Evolutionary conservation across 2,888 invertebrate genomes (phyloP), one percentile per base, ranked within the genome.

Genomic region (Zeuzera pyrina): DNA sequence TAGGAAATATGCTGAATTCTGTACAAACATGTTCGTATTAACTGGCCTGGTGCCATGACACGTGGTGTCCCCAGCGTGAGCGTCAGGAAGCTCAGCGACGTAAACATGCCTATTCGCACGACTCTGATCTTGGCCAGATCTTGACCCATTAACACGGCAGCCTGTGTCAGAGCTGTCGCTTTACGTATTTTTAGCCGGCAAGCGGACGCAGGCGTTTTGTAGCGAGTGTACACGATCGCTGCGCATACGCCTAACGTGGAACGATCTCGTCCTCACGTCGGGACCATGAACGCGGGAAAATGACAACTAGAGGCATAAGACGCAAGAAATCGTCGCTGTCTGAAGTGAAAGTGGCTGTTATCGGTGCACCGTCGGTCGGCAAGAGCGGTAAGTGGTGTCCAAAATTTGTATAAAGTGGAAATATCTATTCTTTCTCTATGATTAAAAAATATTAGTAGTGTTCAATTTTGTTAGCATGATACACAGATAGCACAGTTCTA

Each of bases 331-430:
- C 94, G 26, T 91, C 93, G 49, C 85, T 95, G 42, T 90, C 92
- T 39, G 95, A 95, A 84, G 92, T 95, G 46, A 95, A 95, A 86
- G 91, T 96, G 52, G 94, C 93, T 24, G 93, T 96, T 49, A 86
- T 95, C 46, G 96, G 96, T 34, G 93, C 93, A 35, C 92, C 94
- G 10, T 91, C 92, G 42, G 95, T 96, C 44, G 95, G 95, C 40
- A 96, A 96, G 85, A 95, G 94, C 74, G 96, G 96, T 95, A 86
- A 81, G 88, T 85, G 41, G 43, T 41, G 8, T 28, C 5, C n/a
- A n/a, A n/a, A n/a, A n/a, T 19, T 19, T 19, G 8, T n/a, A n/a
- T n/a, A n/a, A n/a, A n/a, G n/a, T n/a, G n/a, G n/a, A n/a, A n/a
- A n/a, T n/a, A n/a, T n/a, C n/a, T n/a, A n/a, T n/a, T n/a, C n/a